Conservation (phyloP, 2,888 invertebrate species). For the Lamproptera curius region DNA sequence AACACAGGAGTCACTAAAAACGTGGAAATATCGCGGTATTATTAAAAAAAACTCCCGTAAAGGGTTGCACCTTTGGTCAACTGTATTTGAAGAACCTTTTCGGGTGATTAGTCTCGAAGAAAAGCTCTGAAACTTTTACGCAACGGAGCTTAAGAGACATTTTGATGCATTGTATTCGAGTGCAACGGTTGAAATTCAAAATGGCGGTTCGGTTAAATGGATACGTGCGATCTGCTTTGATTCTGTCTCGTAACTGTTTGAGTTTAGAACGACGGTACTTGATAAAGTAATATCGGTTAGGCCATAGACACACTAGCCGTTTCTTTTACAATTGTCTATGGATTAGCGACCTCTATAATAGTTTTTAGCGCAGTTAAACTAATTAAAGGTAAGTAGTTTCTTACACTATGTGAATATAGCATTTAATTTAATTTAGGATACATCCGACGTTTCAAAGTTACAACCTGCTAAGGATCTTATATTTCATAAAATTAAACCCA, state of each 20-base stretch:
- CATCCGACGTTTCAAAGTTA: neutral
- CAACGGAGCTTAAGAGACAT: conserved; percentile 63
- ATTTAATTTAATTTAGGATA: no score
- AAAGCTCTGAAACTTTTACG: conserved; percentile 53
- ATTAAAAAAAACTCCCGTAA: no score
- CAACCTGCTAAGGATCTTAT: no score
- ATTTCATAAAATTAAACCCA: no score
- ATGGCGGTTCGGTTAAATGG: neutral
- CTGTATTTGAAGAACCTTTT: conserved; percentile 74
- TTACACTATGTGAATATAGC: no score
- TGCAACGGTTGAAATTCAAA: conserved; percentile 15
- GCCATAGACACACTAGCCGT: no score
- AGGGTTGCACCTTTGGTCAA: conserved; percentile 51
- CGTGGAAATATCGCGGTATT: no score
- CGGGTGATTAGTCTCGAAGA: conserved; percentile 67
- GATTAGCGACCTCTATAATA: no score
- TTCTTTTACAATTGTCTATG: no score
- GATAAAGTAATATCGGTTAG: conserved; percentile 21
- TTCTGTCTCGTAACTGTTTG: conserved; percentile 20
- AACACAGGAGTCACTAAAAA: no score
- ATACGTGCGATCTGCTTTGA: conserved; percentile 11
- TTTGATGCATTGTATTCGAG: conserved; percentile 66
- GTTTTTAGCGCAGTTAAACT: no score
- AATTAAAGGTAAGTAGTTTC: no score
- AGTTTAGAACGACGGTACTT: conserved; percentile 14